These are phyloP conservation scores for Heteromormyrus szaboi DNA, from an alignment of 2,797 vertebrate genomes.

Conservation along the genomic window DNA sequence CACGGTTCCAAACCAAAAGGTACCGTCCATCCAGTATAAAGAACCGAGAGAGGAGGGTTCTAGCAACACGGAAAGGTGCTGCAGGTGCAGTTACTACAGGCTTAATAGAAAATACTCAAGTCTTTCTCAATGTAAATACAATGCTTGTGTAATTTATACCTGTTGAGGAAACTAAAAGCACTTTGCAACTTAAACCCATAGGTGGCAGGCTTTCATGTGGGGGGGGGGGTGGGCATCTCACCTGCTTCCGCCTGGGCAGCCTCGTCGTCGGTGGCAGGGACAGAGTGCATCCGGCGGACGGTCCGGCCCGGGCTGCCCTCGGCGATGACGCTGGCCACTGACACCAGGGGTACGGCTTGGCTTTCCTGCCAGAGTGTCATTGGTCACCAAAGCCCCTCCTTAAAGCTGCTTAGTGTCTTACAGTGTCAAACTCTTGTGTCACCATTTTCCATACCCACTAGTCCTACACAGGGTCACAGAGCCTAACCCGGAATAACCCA, in stretches of 20 bases:
- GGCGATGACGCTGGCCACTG: constrained; percentile 63
- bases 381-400: not conserved
- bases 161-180: not conserved
- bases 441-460: not conserved
- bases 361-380: constrained; percentile 59
- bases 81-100: not conserved
- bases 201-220: not conserved
- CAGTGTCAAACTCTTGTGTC: not conserved
- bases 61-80: not conserved
- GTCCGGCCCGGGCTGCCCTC: constrained; percentile 53
- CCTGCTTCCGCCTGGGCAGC: constrained; percentile 60
- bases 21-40: not conserved
- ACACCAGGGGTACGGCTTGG: constrained; percentile 74
- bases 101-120: not conserved
- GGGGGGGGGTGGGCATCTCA: constrained; percentile 24
- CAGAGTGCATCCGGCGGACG: constrained; percentile 56
- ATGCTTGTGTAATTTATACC: not conserved
- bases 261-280: constrained; percentile 60
- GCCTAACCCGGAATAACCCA: not conserved
- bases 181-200: not conserved
- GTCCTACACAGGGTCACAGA: not conserved
- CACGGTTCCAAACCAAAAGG: not conserved
- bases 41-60: not conserved
- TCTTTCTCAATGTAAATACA: not conserved
- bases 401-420: not conserved